Base-by-base conservation (phyloP, 2,888 invertebrate genomes). In the Lissonota sp. region DNA sequence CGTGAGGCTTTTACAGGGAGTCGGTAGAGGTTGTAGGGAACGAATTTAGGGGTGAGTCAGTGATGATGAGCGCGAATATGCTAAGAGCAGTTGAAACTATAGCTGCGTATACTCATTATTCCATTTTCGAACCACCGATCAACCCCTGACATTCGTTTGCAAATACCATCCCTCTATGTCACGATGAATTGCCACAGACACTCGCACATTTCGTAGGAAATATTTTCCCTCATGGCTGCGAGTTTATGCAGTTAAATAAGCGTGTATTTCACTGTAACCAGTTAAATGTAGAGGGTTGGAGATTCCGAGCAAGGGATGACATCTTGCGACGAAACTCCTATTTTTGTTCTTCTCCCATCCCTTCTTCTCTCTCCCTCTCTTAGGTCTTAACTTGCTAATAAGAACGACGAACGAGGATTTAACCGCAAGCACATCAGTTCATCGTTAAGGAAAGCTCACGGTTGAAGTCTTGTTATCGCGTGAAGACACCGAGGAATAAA, bases 141-240 rank as follows among this genome's bases (percentile, higher is more conserved):
- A 12, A 39, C 12, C 67, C 26, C 58, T 7, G 14, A 53, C 73
- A 39, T 14, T 16, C 37, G 37, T 55, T 1, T 42, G 14, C 37
- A 16, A 6, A 4, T 26, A 51, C 76, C 26, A 0, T 53, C 53
- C 53, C 55, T 57, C 46, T 73, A 53, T 74, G 81, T 82, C 80
- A 40, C 67, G 58, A 83, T 83, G 82, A 83, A 83, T 82, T 80
- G 64, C 12, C 69, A 39, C 46, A 80, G 82, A 78, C 79, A 63
- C 64, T 74, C 79, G 72, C 77, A 83, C 60, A 82, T 82, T 82
- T 78, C 64, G 49, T 71, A 53, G 57, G 64, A 74, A 79, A 80
- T 82, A 83, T 80, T 74, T 53, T 82, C 70, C 74, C 67, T 71
- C 49, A 69, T 49, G 78, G 60, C 44, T 14, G 5, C 53, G 60